Conservation (phyloP, 2,888 invertebrate genomes). For the Pogonocherus hispidulus region DNA sequence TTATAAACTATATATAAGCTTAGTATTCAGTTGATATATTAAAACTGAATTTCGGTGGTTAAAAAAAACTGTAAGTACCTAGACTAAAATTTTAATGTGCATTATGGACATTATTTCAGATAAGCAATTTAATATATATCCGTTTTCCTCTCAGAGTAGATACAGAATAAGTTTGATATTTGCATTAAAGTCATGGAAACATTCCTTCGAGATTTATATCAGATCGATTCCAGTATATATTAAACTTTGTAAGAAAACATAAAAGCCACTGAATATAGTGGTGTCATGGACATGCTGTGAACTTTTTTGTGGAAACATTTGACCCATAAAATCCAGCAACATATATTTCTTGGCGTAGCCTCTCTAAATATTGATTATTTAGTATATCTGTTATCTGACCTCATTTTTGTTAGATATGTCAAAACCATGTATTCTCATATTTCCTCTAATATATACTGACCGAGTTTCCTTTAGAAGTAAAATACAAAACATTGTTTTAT, state of each 20-base stretch:
- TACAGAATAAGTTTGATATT: background rate
- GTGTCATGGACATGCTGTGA: slow-evolving; percentile 3
- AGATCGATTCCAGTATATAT: background rate
- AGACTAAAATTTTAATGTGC: too few relatives aligned
- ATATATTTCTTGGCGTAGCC: background rate
- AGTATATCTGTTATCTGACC: slow-evolving; percentile 6
- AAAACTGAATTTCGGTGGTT: too few relatives aligned
- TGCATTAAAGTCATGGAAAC: background rate
- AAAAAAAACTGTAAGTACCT: too few relatives aligned
- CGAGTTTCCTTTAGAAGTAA: background rate
- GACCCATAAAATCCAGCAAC: slow-evolving; percentile 14
- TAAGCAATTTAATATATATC: too few relatives aligned
- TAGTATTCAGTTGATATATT: too few relatives aligned
- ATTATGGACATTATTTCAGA: too few relatives aligned
- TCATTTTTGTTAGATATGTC: background rate
- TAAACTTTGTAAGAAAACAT: background rate
- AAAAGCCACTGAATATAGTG: background rate
- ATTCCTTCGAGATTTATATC: background rate
- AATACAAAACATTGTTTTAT: too few relatives aligned
- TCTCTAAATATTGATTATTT: slow-evolving; percentile 2
- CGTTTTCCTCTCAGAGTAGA: too few relatives aligned
- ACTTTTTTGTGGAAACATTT: slow-evolving; percentile 3
- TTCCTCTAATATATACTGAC: background rate
- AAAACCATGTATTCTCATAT: background rate
- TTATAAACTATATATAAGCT: too few relatives aligned